phyloP scores from a whole-genome alignment of 2,888 invertebrate genomes.

The Monoplex corrugatus region DNA sequence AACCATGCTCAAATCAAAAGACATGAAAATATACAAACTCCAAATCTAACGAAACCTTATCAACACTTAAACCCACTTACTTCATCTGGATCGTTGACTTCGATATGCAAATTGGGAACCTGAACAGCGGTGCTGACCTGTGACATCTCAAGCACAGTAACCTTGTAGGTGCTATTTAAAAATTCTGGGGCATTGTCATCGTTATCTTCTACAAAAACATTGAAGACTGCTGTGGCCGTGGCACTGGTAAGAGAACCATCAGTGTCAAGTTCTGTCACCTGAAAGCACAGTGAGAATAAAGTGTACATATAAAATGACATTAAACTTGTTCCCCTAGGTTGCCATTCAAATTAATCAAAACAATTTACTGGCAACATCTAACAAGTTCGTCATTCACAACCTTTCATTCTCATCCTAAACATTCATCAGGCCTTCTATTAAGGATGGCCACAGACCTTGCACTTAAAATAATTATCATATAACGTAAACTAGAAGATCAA shows the following conservation, averaged over 20 bases:
- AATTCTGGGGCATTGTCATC: slow-evolving; percentile 88
- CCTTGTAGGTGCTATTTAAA: slow-evolving; percentile 57
- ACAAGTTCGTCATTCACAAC: too few relatives aligned
- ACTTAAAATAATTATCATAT: not conserved
- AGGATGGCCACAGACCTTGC: too few relatives aligned
- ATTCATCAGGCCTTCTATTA: too few relatives aligned
- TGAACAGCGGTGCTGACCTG: slow-evolving; percentile 17
- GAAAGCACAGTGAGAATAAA: too few relatives aligned
- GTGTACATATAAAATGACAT: too few relatives aligned
- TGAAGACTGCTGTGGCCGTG: slow-evolving; percentile 69
- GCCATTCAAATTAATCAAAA: too few relatives aligned
- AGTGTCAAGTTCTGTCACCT: slow-evolving; percentile 73
- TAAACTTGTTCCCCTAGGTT: too few relatives aligned
- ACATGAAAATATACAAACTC: not conserved
- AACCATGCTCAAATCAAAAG: not conserved
- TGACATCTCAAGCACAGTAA: slow-evolving; percentile 59
- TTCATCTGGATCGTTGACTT: slow-evolving; percentile 62
- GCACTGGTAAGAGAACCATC: slow-evolving; percentile 57
- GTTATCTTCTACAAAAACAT: slow-evolving; percentile 78
- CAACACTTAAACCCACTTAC: slow-evolving; percentile 53
- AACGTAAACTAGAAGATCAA: too few relatives aligned
- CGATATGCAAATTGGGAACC: slow-evolving; percentile 59
- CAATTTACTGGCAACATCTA: too few relatives aligned
- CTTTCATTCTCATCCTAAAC: too few relatives aligned
- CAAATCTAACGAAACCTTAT: not conserved